Evolutionary conservation across 2,888 invertebrate species (phyloP).

Genomic region (Melipona beecheii): DNA sequence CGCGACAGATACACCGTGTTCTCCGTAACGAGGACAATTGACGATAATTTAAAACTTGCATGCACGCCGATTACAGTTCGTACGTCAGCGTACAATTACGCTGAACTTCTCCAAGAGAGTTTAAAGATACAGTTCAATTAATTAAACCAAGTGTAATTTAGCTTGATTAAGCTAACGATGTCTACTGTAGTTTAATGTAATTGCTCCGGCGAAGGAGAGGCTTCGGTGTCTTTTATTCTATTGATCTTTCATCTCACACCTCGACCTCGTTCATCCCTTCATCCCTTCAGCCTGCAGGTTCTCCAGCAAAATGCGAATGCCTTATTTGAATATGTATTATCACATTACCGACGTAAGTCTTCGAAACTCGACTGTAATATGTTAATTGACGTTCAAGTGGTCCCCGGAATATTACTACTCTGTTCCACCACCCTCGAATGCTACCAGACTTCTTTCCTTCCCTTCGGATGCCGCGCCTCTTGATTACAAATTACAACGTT

Average conservation of each 20-base stretch:
- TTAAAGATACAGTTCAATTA: slow-evolving; percentile 21
- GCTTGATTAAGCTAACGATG: slow-evolving; percentile 22
- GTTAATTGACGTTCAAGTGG: slow-evolving; percentile 43
- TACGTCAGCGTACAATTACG: neutral
- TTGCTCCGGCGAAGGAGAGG: slow-evolving; percentile 14
- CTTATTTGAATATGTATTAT: slow-evolving; percentile 49
- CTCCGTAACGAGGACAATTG: neutral
- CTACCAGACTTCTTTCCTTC: slow-evolving; percentile 53
- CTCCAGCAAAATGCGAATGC: slow-evolving; percentile 10
- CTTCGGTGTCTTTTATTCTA: slow-evolving; percentile 30
- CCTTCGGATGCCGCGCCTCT: slow-evolving; percentile 29
- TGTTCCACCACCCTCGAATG: slow-evolving; percentile 27
- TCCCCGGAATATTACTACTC: slow-evolving; percentile 16
- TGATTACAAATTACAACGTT: slow-evolving; percentile 61
- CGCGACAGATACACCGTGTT: neutral
- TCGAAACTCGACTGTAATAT: slow-evolving; percentile 41
- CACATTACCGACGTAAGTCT: slow-evolving; percentile 22
- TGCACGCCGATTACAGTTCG: neutral
- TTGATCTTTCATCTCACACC: slow-evolving; percentile 37
- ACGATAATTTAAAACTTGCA: neutral
- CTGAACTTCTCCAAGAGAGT: neutral
- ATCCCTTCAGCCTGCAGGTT: neutral
- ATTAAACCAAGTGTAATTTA: slow-evolving; percentile 37
- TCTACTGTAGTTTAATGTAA: slow-evolving; percentile 42
- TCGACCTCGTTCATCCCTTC: slow-evolving; percentile 10